These are phyloP conservation scores for Nomada fabriciana DNA, from an alignment of 2,888 invertebrate species.

Conservation along the genomic window DNA sequence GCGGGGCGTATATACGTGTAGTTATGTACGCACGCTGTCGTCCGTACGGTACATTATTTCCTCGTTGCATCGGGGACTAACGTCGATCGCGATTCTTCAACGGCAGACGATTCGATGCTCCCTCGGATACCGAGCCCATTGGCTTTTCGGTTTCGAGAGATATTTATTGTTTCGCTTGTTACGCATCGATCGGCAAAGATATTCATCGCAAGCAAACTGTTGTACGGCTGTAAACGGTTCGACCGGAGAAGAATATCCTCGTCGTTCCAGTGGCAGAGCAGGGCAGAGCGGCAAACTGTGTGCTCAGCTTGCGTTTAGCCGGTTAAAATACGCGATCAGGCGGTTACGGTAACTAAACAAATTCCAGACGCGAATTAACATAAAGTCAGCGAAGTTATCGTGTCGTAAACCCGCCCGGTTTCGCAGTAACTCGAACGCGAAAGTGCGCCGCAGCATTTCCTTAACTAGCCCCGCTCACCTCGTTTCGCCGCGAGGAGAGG, in stretches of 20 bases:
- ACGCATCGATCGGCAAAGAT: too few relatives aligned
- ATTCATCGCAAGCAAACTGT: too few relatives aligned
- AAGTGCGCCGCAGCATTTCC: slow-evolving; percentile 58
- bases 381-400: slow-evolving; percentile 31
- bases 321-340: not conserved
- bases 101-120: too few relatives aligned
- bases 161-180: too few relatives aligned
- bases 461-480: slow-evolving; percentile 43
- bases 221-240: too few relatives aligned
- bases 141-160: too few relatives aligned
- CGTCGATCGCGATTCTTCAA: too few relatives aligned
- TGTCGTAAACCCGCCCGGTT: slow-evolving; percentile 18
- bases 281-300: not conserved
- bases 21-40: slow-evolving; percentile 53
- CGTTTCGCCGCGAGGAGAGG: slow-evolving; percentile 65
- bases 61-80: not conserved
- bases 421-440: slow-evolving; percentile 37
- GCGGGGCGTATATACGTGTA: slow-evolving; percentile 45
- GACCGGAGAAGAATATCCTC: not conserved
- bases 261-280: not conserved
- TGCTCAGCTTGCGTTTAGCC: slow-evolving; percentile 3
- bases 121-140: too few relatives aligned
- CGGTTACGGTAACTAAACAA: slow-evolving; percentile 36
- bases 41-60: slow-evolving; percentile 48
- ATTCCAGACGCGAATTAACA: slow-evolving; percentile 45